Percentiles rank a stretch among this genome's conserved stretches.
These are phyloP conservation scores for Nephotettix cincticeps DNA, from an alignment of 1,140 invertebrate species.

Conservation along the genomic window DNA sequence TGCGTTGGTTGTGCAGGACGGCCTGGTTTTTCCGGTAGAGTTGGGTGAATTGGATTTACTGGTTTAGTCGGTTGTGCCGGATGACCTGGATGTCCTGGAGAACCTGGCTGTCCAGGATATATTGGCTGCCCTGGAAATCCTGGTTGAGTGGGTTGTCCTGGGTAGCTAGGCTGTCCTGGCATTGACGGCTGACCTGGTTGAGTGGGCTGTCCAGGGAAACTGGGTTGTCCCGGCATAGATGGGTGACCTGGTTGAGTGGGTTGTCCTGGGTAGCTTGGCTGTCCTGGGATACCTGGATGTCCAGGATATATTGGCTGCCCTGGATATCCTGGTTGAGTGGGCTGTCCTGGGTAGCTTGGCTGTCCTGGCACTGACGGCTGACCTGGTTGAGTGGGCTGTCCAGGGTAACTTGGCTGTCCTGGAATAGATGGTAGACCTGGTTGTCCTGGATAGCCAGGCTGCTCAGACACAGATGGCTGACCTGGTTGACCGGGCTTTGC, in stretches of 20 bases:
- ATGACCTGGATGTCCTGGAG: slow-evolving; percentile 33
- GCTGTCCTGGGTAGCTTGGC: slow-evolving; percentile 26
- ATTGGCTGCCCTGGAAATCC: slow-evolving; percentile 31
- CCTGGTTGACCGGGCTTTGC: slow-evolving; percentile 44
- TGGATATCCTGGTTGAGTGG: slow-evolving; percentile 39
- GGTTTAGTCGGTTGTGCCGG: slow-evolving; percentile 31
- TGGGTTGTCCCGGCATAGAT: slow-evolving; percentile 35
- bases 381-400: slow-evolving; percentile 40
- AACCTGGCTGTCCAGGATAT: too few species aligned
- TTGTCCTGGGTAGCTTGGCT: slow-evolving; percentile 37
- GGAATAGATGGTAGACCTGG: slow-evolving; percentile 43
- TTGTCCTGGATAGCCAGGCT: slow-evolving; percentile 41
- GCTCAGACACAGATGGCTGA: slow-evolving; percentile 35
- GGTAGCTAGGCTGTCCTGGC: slow-evolving; percentile 28
- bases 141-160: slow-evolving; percentile 30
- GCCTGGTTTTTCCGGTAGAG: slow-evolving; percentile 35
- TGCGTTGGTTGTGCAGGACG: slow-evolving; percentile 27
- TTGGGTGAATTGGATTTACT: slow-evolving; percentile 36
- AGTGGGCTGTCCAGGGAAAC: slow-evolving; percentile 18
- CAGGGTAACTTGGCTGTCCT: slow-evolving; percentile 28
- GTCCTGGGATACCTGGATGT: slow-evolving; percentile 39
- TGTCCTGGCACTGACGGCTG: slow-evolving; percentile 36
- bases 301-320: slow-evolving; percentile 35
- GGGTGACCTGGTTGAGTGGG: slow-evolving; percentile 41
- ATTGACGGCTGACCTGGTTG: slow-evolving; percentile 26